Percentiles rank a stretch among this genome's conserved stretches.
Conservation (phyloP, 92 coral and sea anemone species). For the Phenganax stokvisi region DNA sequence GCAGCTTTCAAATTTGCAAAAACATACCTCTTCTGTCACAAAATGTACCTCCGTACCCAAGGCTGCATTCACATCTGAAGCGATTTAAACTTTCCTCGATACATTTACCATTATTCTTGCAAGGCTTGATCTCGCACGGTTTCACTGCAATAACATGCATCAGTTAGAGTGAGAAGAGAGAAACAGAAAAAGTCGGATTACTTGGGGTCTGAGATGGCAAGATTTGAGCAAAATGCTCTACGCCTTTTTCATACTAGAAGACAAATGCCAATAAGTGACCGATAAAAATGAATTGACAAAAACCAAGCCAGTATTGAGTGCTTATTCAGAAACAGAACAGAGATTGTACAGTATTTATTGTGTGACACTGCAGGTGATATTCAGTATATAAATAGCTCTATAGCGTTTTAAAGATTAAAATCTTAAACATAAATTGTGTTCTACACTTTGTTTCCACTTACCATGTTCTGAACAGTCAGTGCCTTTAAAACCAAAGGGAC, state of each 20-base stretch:
- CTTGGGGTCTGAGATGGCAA: too few species aligned
- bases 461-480: background rate
- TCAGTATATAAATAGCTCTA: background rate
- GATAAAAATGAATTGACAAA: too few species aligned
- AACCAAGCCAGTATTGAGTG: too few species aligned
- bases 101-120: constrained; percentile 17
- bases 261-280: too few species aligned
- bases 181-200: background rate
- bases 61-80: background rate
- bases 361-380: too few species aligned
- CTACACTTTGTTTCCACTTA: background rate
- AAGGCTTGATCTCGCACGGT: constrained; percentile 10
- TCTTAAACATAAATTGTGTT: background rate
- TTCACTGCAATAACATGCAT: background rate
- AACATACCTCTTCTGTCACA: constrained; percentile 15
- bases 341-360: too few species aligned
- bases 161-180: too few species aligned
- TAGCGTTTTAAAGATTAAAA: background rate
- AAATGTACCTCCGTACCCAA: constrained; percentile 12
- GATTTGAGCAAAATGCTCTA: too few species aligned
- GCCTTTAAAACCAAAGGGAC: constrained; percentile 11
- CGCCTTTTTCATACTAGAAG: too few species aligned
- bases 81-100: background rate
- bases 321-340: too few species aligned
- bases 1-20: background rate